Evolutionary conservation across 2,797 vertebrate species (phyloP).

Genomic region (Acrossocheilus wenchowensis): DNA sequence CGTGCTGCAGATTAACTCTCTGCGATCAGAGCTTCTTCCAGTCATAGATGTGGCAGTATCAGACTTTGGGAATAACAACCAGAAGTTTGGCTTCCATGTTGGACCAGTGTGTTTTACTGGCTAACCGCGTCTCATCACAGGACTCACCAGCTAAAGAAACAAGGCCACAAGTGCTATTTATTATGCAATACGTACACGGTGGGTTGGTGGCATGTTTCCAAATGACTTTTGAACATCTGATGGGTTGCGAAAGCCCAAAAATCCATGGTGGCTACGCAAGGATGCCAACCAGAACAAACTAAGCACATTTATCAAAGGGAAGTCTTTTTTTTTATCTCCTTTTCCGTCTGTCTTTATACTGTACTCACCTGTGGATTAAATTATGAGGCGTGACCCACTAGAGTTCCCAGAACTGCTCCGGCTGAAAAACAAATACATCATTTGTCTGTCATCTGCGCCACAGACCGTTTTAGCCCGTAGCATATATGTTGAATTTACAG

Average conservation of each 20-base stretch:
- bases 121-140: slow-evolving; percentile 71
- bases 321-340: slow-evolving; percentile 63
- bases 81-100: slow-evolving; percentile 93
- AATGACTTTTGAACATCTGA: slow-evolving; percentile 69
- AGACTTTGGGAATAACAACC: slow-evolving; percentile 87
- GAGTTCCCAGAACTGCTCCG: slow-evolving; percentile 55
- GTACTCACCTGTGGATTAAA: slow-evolving; percentile 55
- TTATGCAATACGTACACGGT: slow-evolving; percentile 72
- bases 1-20: slow-evolving; percentile 83
- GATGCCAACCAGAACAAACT: slow-evolving; percentile 62
- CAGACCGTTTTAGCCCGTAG: slow-evolving; percentile 17
- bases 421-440: slow-evolving; percentile 54
- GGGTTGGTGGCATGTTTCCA: slow-evolving; percentile 69
- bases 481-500: slow-evolving; percentile 40
- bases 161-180: slow-evolving; percentile 75
- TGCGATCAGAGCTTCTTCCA: slow-evolving; percentile 84
- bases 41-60: slow-evolving; percentile 82
- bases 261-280: slow-evolving; percentile 43
- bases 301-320: slow-evolving; percentile 76
- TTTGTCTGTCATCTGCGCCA: slow-evolving; percentile 54
- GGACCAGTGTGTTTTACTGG: slow-evolving; percentile 90
- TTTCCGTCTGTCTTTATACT: slow-evolving; percentile 53
- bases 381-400: slow-evolving; percentile 56
- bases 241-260: slow-evolving; percentile 55
- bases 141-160: slow-evolving; percentile 59